Percentiles rank a stretch among this genome's conserved stretches.
phyloP scores from a whole-genome alignment of 2,113 vertebrate species.

The Puffinus mauretanicus region DNA sequence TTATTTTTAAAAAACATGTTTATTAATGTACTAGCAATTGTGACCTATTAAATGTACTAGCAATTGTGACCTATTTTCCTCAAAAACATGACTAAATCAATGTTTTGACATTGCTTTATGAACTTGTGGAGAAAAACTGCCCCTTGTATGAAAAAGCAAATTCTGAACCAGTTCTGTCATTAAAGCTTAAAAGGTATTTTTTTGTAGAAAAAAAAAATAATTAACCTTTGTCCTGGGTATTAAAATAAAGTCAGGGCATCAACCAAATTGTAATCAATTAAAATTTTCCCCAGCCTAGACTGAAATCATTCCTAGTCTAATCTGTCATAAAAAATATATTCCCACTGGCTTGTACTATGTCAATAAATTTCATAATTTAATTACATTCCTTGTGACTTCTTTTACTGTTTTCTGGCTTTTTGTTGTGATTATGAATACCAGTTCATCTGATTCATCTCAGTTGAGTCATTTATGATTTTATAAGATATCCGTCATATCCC shows the following conservation, averaged over 20 bases:
- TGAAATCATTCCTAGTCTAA: neutral
- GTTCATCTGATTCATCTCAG: neutral
- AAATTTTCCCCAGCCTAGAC: neutral
- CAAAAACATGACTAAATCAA: neutral
- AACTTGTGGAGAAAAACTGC: neutral
- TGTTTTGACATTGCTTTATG: neutral
- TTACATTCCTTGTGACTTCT: neutral
- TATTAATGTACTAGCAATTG: neutral
- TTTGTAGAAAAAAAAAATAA: neutral
- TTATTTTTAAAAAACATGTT: neutral
- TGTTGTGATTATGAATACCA: neutral
- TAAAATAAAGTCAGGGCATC: neutral
- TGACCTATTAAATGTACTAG: neutral
- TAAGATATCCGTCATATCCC: neutral
- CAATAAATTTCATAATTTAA: neutral
- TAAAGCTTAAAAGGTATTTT: neutral
- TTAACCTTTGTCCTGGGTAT: neutral
- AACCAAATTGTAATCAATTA: neutral
- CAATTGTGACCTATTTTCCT: neutral
- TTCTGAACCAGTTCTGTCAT: neutral
- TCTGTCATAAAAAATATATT: neutral
- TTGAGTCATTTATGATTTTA: neutral
- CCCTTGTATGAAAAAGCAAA: neutral
- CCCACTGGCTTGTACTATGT: neutral
- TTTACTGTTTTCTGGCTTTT: neutral